A percentile compares a stretch with the other conserved stretches of the same genome.
Conservation (phyloP, 1,140 invertebrate species). For the Melanaphis sacchari region DNA sequence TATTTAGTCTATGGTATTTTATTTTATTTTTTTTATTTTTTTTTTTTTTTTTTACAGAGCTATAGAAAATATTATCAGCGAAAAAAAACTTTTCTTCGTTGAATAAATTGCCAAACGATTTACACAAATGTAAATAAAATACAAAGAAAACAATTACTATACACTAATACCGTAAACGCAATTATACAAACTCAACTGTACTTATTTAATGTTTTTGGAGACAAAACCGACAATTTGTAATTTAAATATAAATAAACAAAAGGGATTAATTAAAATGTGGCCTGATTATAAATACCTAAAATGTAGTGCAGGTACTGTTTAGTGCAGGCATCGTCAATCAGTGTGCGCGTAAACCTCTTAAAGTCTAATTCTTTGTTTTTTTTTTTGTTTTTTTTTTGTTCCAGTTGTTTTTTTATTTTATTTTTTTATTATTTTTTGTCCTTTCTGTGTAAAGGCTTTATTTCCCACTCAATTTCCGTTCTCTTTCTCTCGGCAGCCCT, state of each 20-base stretch:
- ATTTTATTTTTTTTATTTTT: neutral
- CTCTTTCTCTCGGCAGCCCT: neutral
- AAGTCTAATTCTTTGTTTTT: neutral
- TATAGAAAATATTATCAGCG: neutral
- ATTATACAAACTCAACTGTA: neutral
- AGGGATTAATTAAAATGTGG: neutral
- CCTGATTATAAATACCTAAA: neutral
- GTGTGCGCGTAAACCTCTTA: conserved; percentile 13
- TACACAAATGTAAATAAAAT: conserved; percentile 13
- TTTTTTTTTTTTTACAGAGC: neutral
- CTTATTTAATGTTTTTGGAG: neutral
- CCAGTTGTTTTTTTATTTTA: neutral
- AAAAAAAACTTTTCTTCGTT: neutral
- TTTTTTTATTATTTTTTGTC: neutral
- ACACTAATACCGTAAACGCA: neutral
- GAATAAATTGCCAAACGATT: neutral
- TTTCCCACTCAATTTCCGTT: conserved; percentile 38
- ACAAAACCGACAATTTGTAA: neutral
- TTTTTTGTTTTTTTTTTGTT: neutral
- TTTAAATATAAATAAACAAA: neutral
- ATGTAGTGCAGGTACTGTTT: no score
- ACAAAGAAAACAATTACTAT: neutral
- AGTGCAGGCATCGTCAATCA: neutral
- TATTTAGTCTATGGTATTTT: conserved; percentile 3
- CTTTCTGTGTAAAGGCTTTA: conserved; percentile 21